Evolutionary conservation across 2,113 vertebrate species (phyloP).

Genomic region (Anarhynchus alexandrinus): DNA sequence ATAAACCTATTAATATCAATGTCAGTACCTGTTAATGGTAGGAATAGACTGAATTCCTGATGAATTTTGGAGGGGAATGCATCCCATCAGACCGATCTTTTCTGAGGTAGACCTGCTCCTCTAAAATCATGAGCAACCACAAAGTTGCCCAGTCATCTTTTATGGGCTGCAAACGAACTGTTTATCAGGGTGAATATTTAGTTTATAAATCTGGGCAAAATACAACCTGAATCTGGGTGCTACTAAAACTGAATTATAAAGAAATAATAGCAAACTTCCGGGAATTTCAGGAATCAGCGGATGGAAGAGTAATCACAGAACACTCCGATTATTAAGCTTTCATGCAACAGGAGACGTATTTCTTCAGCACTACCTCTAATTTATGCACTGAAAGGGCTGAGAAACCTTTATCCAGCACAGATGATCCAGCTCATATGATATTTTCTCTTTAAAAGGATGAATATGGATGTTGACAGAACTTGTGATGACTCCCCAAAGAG

Average conservation of each 20-base stretch:
- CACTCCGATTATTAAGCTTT: background rate
- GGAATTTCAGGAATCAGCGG: background rate
- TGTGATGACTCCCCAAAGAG: background rate
- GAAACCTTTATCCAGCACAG: background rate
- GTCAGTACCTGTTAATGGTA: background rate
- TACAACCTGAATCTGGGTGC: background rate
- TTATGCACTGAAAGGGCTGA: background rate
- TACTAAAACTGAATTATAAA: background rate
- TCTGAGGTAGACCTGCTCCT: background rate
- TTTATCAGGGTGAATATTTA: background rate
- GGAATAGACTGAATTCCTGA: background rate
- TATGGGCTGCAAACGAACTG: background rate
- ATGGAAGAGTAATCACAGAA: background rate
- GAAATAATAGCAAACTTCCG: background rate
- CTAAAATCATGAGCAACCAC: background rate
- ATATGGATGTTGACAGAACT: background rate
- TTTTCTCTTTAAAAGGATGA: background rate
- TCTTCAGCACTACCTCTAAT: background rate
- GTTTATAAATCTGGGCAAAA: background rate
- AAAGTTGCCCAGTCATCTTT: background rate
- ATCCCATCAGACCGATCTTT: background rate
- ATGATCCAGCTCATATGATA: background rate
- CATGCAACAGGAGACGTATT: background rate
- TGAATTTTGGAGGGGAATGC: background rate
- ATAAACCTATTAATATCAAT: background rate